A percentile compares a stretch with the other conserved stretches of the same genome.
Conservation (phyloP, 2,113 vertebrate species). For the Esox niger region DNA sequence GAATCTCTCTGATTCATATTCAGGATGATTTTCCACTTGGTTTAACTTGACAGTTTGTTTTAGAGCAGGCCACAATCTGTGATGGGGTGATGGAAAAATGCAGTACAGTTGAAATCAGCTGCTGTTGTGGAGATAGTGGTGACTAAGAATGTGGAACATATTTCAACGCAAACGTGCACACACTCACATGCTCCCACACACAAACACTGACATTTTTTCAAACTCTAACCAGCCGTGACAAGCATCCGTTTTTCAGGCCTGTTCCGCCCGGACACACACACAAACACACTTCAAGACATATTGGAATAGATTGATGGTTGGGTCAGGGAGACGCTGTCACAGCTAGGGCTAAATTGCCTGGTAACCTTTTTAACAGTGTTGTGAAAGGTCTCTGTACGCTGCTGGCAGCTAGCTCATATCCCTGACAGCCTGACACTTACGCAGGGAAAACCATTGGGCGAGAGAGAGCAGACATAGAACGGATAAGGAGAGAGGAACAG, state of each 20-base stretch:
- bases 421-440: constrained; percentile 20
- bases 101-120: constrained; percentile 51
- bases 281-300: constrained; percentile 10
- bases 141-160: constrained; percentile 41
- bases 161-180: neutral
- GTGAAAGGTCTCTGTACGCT: constrained; percentile 47
- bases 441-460: constrained; percentile 21
- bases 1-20: too few relatives aligned
- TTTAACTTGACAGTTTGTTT: constrained; percentile 30
- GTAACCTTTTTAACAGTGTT: constrained; percentile 52
- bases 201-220: too few relatives aligned
- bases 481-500: neutral
- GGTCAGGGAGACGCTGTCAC: constrained; percentile 6
- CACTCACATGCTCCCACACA: too few relatives aligned
- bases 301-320: constrained; percentile 5
- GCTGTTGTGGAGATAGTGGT: constrained; percentile 21
- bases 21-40: constrained; percentile 26
- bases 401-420: constrained; percentile 18
- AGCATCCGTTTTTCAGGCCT: constrained; percentile 12
- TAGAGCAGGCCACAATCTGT: constrained; percentile 37
- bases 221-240: constrained; percentile 1
- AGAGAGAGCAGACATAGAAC: neutral
- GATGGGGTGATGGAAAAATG: constrained; percentile 37
- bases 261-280: neutral
- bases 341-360: constrained; percentile 5